Evolutionary conservation across 2,888 invertebrate genomes (phyloP), one percentile per base, ranked within the genome.

Genomic region (Mimas tiliae): DNA sequence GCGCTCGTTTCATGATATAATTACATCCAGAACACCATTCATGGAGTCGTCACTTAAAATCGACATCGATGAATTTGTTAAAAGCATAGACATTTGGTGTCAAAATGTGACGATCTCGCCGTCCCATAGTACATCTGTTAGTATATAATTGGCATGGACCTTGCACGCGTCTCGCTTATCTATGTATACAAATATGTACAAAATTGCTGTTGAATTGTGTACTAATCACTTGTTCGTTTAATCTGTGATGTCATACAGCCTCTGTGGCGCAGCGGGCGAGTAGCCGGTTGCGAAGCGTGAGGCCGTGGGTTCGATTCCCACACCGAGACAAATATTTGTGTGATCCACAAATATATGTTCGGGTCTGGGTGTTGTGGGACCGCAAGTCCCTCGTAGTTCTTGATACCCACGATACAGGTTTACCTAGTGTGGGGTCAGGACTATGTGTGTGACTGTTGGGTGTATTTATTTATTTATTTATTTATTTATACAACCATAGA

Each of bases 181-280:
- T 71, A 72, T 73, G 69, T 68, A 70, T 72, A 58, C 67, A 53
- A 69, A 71, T 68, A 69, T 68, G 72, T 74, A 75, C 70, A 75
- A 72, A 78, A 79, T 81, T 80, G 81, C 81, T 81, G 70, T 77
- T 73, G 69, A 72, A 70, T 58, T 48, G 47, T 50, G 47, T 55
- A 47, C 38, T 64, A 19, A 48, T 58, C 21, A 65, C 63, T 51
- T 48, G 65, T 58, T 55, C 19, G 34, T 65, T 27, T n/a, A 63
- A n/a, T 27, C 27, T 63, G 62, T 63, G n/a, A 47, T 14, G 62
- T 48, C 11, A 19, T 34, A 1, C n/a, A n/a, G n/a, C n/a, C n/a
- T n/a, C n/a, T n/a, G n/a, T n/a, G n/a, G n/a, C n/a, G n/a, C n/a
- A n/a, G n/a, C n/a, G n/a, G n/a, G n/a, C n/a, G n/a, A n/a, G n/a